These are phyloP conservation scores for Chloroceryle inda DNA, from an alignment of 2,797 vertebrate species.

Conservation along the genomic window DNA sequence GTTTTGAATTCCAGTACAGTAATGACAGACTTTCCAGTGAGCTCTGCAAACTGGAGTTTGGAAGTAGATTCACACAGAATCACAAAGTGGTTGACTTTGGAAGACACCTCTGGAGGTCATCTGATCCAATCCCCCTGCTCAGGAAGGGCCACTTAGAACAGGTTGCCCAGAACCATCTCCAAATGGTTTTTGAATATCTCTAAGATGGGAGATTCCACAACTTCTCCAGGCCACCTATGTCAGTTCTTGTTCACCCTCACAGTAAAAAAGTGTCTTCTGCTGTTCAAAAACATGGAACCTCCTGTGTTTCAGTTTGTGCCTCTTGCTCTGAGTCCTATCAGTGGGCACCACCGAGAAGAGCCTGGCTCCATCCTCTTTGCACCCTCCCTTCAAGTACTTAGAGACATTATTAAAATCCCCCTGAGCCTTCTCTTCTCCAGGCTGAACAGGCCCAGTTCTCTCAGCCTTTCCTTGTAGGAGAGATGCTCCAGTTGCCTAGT, in stretches of 20 bases:
- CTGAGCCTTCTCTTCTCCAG: not conserved
- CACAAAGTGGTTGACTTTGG: not conserved
- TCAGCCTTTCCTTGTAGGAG: not conserved
- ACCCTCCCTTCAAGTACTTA: not conserved
- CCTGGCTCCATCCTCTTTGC: not conserved
- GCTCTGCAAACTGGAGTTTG: not conserved
- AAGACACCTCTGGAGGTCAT: not conserved
- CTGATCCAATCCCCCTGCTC: not conserved
- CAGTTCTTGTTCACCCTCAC: not conserved
- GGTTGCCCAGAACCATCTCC: not conserved
- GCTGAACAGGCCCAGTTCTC: not conserved
- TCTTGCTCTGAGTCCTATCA: not conserved
- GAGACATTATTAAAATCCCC: not conserved
- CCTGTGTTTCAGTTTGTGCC: not conserved
- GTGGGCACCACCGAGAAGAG: not conserved
- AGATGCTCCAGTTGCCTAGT: not conserved
- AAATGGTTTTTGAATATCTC: not conserved
- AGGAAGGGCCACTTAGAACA: not conserved
- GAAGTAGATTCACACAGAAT: not conserved
- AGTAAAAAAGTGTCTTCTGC: not conserved
- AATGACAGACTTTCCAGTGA: not conserved
- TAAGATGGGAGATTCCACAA: not conserved
- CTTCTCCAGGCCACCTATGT: not conserved
- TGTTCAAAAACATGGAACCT: not conserved
- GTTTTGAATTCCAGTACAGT: not conserved